Evolutionary conservation across 2,113 vertebrate genomes (phyloP).

Genomic region (Bubo scandiacus): DNA sequence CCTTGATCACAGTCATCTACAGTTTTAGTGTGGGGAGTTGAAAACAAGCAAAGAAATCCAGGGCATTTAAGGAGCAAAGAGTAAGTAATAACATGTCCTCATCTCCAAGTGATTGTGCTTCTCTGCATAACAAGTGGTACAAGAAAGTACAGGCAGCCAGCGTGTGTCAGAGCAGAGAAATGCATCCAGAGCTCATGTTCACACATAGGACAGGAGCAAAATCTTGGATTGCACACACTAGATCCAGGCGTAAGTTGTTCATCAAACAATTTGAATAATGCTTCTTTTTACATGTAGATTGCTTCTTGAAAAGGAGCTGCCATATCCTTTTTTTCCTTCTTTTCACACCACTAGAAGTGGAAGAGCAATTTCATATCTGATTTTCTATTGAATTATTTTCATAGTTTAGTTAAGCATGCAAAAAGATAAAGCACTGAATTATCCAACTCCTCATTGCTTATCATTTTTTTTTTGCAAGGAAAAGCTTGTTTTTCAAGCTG

Average conservation of each 20-base stretch:
- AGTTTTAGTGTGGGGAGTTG: not conserved
- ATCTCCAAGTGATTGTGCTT: not conserved
- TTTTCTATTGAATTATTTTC: slow-evolving; percentile 51
- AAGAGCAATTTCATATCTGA: slow-evolving; percentile 45
- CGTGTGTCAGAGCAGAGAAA: not conserved
- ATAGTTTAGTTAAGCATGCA: slow-evolving; percentile 6
- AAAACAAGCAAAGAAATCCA: not conserved
- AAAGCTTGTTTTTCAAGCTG: not conserved
- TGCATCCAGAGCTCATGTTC: not conserved
- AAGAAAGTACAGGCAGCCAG: not conserved
- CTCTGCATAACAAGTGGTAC: not conserved
- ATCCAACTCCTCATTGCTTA: not conserved
- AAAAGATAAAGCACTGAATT: slow-evolving; percentile 16
- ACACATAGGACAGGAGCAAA: not conserved
- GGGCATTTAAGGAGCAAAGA: not conserved
- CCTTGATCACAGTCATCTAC: not conserved
- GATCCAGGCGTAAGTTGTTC: not conserved
- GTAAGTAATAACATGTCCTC: not conserved
- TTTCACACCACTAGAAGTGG: not conserved
- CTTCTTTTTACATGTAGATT: not conserved
- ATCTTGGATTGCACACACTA: not conserved
- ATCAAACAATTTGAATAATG: slow-evolving; percentile 18
- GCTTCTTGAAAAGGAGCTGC: not conserved
- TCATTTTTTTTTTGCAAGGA: slow-evolving; percentile 19
- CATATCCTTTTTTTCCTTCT: not conserved